Evolutionary conservation across 2,113 vertebrate species (phyloP).

Genomic region (Centropristis striata): DNA sequence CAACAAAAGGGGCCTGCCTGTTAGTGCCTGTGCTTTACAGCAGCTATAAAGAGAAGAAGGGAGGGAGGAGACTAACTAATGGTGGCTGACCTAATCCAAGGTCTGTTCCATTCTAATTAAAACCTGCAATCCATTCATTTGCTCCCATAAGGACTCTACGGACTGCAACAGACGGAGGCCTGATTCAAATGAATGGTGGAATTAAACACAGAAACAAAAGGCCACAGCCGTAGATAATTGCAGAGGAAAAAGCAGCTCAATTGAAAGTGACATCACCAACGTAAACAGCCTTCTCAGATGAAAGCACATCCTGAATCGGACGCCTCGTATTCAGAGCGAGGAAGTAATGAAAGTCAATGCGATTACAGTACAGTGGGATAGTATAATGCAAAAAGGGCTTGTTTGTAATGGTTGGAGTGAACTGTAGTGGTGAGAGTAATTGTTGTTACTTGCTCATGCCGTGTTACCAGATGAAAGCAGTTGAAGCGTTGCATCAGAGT

Average conservation of each 20-base stretch:
- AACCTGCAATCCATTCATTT: constrained; percentile 74
- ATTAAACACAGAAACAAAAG: constrained; percentile 72
- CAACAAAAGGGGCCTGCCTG: background rate
- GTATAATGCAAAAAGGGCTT: constrained; percentile 20
- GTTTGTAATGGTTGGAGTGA: constrained; percentile 43
- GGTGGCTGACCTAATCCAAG: constrained; percentile 54
- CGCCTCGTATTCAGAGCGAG: constrained; percentile 27
- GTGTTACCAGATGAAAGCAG: constrained; percentile 40
- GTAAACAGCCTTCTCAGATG: constrained; percentile 59
- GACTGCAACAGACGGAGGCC: constrained; percentile 52
- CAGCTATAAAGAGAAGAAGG: constrained; percentile 2
- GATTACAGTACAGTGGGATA: constrained; percentile 40
- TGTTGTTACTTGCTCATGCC: constrained; percentile 41
- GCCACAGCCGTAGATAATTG: constrained; percentile 61
- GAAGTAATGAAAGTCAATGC: constrained; percentile 32
- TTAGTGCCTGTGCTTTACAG: constrained; percentile 7
- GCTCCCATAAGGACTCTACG: constrained; percentile 46
- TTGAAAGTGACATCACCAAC: constrained; percentile 65
- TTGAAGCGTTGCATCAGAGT: constrained; percentile 27
- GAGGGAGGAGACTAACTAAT: constrained; percentile 34
- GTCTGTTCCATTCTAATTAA: constrained; percentile 71
- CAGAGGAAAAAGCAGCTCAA: constrained; percentile 56
- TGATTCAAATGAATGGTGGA: constrained; percentile 70
- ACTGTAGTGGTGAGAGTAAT: constrained; percentile 38
- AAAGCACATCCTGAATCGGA: constrained; percentile 54